A percentile compares a stretch with the other conserved stretches of the same genome.
These are phyloP conservation scores for Rhipidura dahli DNA, from an alignment of 2,113 vertebrate species.

Conservation along the genomic window DNA sequence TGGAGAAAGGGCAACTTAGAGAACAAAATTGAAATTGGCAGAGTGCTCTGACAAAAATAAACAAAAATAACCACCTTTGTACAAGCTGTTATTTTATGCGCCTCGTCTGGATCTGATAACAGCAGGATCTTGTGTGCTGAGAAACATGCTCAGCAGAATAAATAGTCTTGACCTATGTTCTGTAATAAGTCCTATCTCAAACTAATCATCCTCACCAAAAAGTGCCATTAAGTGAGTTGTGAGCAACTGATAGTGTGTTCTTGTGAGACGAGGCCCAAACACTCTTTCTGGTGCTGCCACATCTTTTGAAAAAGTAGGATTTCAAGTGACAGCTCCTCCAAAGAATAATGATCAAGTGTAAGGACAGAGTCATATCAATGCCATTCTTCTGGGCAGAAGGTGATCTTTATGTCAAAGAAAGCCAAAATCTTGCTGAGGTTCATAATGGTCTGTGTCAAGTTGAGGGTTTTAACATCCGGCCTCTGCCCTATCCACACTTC, in stretches of 20 bases:
- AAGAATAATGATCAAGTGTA: neutral
- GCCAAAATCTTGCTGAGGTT: neutral
- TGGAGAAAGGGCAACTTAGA: neutral
- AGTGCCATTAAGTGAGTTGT: neutral
- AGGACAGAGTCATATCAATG: neutral
- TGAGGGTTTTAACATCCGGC: neutral
- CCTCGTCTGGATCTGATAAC: neutral
- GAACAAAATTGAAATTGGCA: neutral
- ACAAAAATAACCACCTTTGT: neutral
- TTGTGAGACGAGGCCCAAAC: neutral
- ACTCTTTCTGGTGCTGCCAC: neutral
- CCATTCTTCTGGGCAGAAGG: neutral
- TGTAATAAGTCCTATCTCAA: neutral
- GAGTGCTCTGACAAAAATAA: neutral
- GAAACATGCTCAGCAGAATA: neutral
- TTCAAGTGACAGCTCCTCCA: conserved; percentile 22
- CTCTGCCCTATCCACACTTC: neutral
- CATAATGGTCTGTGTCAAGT: neutral
- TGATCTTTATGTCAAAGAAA: conserved; percentile 26
- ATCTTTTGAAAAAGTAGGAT: neutral
- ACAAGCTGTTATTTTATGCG: neutral
- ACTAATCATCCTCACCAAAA: neutral
- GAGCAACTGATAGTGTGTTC: neutral
- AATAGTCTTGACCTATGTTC: neutral
- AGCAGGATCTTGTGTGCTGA: neutral